Evolutionary conservation across 2,113 vertebrate species (phyloP).

Genomic region (Erpornis zantholeuca): DNA sequence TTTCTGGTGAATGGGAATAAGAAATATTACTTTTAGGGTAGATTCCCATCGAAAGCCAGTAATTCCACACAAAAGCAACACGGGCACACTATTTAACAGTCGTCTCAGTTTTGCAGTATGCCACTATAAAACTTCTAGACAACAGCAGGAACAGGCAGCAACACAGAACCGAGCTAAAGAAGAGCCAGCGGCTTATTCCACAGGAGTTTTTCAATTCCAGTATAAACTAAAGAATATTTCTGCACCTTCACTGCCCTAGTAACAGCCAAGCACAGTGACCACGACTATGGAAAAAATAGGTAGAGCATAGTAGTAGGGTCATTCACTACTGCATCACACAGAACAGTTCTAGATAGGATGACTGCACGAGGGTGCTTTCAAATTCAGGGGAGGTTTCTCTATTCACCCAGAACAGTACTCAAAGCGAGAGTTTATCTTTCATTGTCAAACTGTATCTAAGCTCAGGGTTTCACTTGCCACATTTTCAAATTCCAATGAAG

Average conservation of each 20-base stretch:
- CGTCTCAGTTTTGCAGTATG: background rate
- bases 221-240: background rate
- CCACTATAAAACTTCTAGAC: background rate
- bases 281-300: background rate
- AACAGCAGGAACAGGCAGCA: background rate
- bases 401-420: background rate
- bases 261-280: background rate
- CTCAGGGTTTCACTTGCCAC: background rate
- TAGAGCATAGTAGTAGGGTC: background rate
- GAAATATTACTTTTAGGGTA: background rate
- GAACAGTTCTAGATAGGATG: background rate
- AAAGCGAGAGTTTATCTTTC: background rate
- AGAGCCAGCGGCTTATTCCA: background rate
- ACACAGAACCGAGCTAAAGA: background rate
- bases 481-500: background rate
- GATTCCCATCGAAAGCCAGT: background rate
- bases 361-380: background rate
- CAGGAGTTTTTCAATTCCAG: background rate
- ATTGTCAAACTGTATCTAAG: background rate
- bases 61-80: background rate
- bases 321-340: background rate
- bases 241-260: background rate
- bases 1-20: background rate
- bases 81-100: rapidly evolving
- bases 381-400: background rate